phyloP scores from a whole-genome alignment of 2,113 vertebrate species.

The Cololabis saira region DNA sequence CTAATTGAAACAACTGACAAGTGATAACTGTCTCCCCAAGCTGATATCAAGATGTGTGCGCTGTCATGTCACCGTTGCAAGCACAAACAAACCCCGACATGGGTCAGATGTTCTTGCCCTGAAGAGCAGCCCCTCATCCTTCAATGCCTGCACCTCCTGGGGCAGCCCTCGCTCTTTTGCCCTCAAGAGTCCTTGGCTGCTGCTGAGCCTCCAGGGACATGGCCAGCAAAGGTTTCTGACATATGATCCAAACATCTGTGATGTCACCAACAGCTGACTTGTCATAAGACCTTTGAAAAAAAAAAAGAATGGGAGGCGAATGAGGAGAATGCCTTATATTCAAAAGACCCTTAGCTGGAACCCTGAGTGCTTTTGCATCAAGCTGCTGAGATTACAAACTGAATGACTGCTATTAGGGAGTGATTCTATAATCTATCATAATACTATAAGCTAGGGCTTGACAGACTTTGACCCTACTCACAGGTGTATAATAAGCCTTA shows the following conservation, averaged over 20 bases:
- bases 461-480: conserved; percentile 92
- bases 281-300: conserved; percentile 84
- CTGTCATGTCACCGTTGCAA: conserved; percentile 25
- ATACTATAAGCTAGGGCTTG: conserved; percentile 92
- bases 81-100: conserved; percentile 63
- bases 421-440: conserved; percentile 97
- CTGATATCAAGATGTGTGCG: conserved; percentile 71
- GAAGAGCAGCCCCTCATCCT: conserved; percentile 64
- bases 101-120: conserved; percentile 84
- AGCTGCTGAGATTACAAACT: conserved; percentile 84
- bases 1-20: conserved; percentile 9
- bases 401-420: conserved; percentile 90
- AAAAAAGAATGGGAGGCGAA: conserved; percentile 46
- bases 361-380: conserved; percentile 64
- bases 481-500: conserved; percentile 93
- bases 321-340: conserved; percentile 74
- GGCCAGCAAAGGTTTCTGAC: conserved; percentile 84
- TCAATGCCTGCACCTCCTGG: conserved; percentile 47
- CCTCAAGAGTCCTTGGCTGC: conserved; percentile 66
- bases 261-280: conserved; percentile 93
- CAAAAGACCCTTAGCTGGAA: conserved; percentile 71
- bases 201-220: conserved; percentile 76
- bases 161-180: conserved; percentile 49
- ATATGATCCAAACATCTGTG: conserved; percentile 83
- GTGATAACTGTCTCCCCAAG: conserved; percentile 71